Evolutionary conservation across 2,888 invertebrate genomes (phyloP), one percentile per base, ranked within the genome.

Genomic region (Drosophila acutilabella): DNA sequence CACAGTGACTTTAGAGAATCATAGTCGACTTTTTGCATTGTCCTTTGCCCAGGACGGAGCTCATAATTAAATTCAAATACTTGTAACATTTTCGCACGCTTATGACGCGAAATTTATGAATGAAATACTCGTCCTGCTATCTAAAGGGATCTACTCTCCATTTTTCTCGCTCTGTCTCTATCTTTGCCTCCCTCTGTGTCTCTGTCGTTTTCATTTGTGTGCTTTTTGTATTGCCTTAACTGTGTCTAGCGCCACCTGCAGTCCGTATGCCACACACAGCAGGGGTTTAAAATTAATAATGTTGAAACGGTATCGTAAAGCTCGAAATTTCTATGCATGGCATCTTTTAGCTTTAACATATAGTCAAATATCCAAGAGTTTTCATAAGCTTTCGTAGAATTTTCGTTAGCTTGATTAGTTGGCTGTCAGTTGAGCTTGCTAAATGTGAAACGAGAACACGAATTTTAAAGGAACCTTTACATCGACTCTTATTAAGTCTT

Each of bases 51-150:
- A 70, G 79, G 75, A 79, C 82, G 64, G 61, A 81, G 83, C 81
- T 85, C 81, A 86, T 85, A 85, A 85, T 85, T 85, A 85, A 85
- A 85, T 85, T 86, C 83, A 85, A 85, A 85, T 86, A 81, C 85
- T 85, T 80, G 81, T 75, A 78, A 74, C 73, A 78, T 79, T 85
- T 81, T 78, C 67, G 59, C 77, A 77, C 88, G 79, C 88, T 88
- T 86, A 81, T 75, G 86, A 75, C 79, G 78, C 69, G 58, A 72
- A 85, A 85, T 88, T 85, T 86, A 85, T 85, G 88, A 85, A 85
- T 85, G 78, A 85, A 56, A 56, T 56, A 20, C 45, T 41, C 41
- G 53, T 41, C 45, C 48, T 44, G 62, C 57, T 61, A 79, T 62
- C 72, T 65, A 73, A 73, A 70, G 51, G 61, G 57, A 60, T 60